Evolutionary conservation across 2,888 invertebrate species (phyloP), one percentile per base, ranked within the genome.

Genomic region (Orthonevra nobilis): DNA sequence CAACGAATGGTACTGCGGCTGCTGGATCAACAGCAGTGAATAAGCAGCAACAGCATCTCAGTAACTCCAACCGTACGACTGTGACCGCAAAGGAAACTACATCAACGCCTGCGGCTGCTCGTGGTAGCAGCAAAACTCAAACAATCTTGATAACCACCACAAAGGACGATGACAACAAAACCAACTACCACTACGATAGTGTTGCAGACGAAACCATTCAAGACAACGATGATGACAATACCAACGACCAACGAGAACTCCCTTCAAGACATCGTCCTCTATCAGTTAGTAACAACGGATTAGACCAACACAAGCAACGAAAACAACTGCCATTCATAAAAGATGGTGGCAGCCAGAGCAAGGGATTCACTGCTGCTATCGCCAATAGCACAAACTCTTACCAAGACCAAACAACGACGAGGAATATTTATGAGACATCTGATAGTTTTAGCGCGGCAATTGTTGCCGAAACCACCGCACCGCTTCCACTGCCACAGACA

Each of bases 161-260:
- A 83, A 91, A 90, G 83, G 91, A 91, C 83, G 90, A 90, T 89
- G 90, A 90, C 23, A 90, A 90, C 84, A 89, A 89, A 26, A 90
- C 90, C 84, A 90, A 89, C 68, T 89, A 88, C 74, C 90, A 90
- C 83, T 26, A 38, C 30, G 77, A 70, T 70, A 64, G 44, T 40
- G 75, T 50, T 7, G 42, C 69, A 34, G 75, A 69, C 82, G 90
- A 90, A 17, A 90, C 89, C 84, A 88, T 89, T 15, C 90, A 90
- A 83, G 90, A 90, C 64, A 89, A 88, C 69, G 90, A 90, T 83
- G 26, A 54, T 34, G 44, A 79, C 36, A 58, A 38, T 20, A 63
- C 19, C 63, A 48, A 7, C 28, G 38, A 60, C 32, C 56, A 40
- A 6, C 50, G 12, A 50, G 52, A 46, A 58, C 30, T 54, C 28